Evolutionary conservation across 2,113 vertebrate genomes (phyloP).

Genomic region (Nansenia antarctica): DNA sequence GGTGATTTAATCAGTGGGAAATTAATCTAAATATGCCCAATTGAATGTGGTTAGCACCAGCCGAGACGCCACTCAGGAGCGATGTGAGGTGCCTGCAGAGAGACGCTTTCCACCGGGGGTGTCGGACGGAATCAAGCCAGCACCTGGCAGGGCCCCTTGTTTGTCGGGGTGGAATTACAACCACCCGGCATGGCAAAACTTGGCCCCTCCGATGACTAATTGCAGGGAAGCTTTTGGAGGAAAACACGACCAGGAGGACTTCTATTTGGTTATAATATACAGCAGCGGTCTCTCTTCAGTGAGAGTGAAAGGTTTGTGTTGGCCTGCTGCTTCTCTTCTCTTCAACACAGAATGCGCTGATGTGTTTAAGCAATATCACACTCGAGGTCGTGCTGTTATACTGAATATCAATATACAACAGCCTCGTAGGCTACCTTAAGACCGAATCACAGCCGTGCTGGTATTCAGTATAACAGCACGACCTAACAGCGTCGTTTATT

Average conservation of each 20-base stretch:
- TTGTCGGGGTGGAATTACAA: conserved; percentile 58
- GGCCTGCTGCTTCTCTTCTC: not conserved
- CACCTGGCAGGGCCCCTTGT: conserved; percentile 56
- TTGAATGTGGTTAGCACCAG: conserved; percentile 48
- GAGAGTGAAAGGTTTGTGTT: not conserved
- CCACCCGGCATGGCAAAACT: conserved; percentile 35
- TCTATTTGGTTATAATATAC: not conserved
- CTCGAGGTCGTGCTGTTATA: no score
- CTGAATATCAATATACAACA: not conserved
- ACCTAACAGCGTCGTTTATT: no score
- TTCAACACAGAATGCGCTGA: no score
- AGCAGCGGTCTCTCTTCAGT: no score
- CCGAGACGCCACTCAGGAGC: conserved; percentile 38
- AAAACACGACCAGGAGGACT: not conserved
- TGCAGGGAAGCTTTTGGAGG: not conserved
- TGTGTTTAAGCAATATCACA: no score
- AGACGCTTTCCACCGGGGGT: conserved; percentile 52
- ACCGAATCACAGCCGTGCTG: no score
- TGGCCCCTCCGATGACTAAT: not conserved
- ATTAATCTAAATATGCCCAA: conserved; percentile 51
- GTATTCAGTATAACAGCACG: no score
- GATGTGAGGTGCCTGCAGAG: conserved; percentile 43
- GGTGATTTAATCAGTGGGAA: conserved; percentile 59
- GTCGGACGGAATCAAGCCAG: conserved; percentile 60
- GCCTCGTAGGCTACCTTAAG: no score